A percentile compares a stretch with the other conserved stretches of the same genome.
Conservation (phyloP, 1,140 invertebrate genomes). For the Drosophila athabasca region DNA sequence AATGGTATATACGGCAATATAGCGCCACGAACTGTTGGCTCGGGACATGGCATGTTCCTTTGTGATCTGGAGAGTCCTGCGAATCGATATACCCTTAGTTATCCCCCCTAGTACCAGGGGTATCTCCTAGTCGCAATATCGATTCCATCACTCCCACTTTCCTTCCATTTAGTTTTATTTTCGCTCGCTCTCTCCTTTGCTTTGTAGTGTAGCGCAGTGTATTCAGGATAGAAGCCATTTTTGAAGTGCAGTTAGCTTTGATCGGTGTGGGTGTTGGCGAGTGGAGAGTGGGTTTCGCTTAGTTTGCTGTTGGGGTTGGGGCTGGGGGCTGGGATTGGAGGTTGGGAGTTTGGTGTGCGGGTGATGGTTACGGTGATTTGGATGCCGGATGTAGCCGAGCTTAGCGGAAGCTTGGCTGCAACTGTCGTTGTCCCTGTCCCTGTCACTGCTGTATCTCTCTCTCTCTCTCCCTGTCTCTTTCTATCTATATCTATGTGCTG, state of each 20-base stretch:
- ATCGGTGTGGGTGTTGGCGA: conserved; percentile 45
- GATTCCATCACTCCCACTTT: too few species aligned
- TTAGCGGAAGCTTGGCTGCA: conserved; percentile 55
- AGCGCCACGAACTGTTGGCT: too few species aligned
- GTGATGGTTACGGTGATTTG: conserved; percentile 11
- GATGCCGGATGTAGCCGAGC: conserved; percentile 55
- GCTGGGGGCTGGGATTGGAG: too few species aligned
- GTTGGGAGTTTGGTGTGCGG: background rate
- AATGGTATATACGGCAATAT: too few species aligned
- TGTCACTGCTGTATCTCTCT: conserved; percentile 39
- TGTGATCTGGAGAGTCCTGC: too few species aligned
- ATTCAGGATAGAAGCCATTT: conserved; percentile 67
- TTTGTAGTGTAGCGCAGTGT: conserved; percentile 43
- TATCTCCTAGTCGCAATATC: too few species aligned
- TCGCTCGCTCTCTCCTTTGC: conserved; percentile 13
- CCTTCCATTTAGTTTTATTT: conserved; percentile 1
- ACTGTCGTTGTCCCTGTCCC: conserved; percentile 41
- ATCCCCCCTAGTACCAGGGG: too few species aligned
- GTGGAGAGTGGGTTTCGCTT: background rate
- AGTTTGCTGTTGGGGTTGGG: background rate
- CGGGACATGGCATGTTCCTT: too few species aligned
- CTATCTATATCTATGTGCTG: background rate
- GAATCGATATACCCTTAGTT: too few species aligned
- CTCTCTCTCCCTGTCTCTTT: conserved; percentile 30
- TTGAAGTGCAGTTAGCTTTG: conserved; percentile 78